Percentiles rank a stretch among this genome's conserved stretches.
phyloP scores from a whole-genome alignment of 2,888 invertebrate genomes.

The Diachrysia chrysitis region DNA sequence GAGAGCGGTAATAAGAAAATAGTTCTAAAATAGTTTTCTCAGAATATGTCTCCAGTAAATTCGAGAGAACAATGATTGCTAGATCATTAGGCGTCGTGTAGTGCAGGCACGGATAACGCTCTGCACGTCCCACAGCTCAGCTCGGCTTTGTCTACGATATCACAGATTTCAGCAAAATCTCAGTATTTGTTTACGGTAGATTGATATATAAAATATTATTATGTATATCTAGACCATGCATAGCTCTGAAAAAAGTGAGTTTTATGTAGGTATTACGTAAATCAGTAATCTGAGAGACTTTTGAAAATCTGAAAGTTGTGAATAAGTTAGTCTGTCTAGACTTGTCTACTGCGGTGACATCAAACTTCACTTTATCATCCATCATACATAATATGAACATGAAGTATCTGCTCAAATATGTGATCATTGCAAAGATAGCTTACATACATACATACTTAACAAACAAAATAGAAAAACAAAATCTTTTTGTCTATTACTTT shows the following conservation, averaged over 20 bases:
- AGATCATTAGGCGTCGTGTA: conserved; percentile 39
- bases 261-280: neutral
- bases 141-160: conserved; percentile 40
- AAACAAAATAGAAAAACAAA: neutral
- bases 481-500: neutral
- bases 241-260: no score
- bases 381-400: neutral
- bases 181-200: no score
- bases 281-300: neutral
- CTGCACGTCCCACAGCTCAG: conserved; percentile 27
- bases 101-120: conserved; percentile 20
- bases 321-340: neutral
- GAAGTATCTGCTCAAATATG: neutral
- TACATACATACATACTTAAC: no score
- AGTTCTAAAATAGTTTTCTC: neutral
- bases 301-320: neutral
- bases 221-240: no score
- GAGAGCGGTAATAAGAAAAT: neutral
- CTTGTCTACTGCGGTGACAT: neutral
- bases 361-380: neutral
- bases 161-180: conserved; percentile 41
- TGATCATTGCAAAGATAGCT: neutral
- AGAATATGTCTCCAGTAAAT: conserved; percentile 24
- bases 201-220: no score
- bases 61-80: conserved; percentile 36